These are phyloP conservation scores for Tethea ocularis DNA, from an alignment of 2,888 invertebrate genomes.

Conservation along the genomic window DNA sequence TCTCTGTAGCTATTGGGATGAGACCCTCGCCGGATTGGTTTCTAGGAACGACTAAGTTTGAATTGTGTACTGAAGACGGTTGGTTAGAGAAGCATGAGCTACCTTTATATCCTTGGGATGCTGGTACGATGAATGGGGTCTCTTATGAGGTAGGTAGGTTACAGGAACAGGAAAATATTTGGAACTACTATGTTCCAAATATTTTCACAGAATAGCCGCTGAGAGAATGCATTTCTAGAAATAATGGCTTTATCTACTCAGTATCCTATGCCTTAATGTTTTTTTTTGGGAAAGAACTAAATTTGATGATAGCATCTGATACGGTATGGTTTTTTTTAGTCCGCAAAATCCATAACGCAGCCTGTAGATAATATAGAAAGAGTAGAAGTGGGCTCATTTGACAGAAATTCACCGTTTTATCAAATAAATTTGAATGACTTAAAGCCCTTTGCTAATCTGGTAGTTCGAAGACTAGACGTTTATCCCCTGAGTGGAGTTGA, in stretches of 20 bases:
- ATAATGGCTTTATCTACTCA: too few relatives aligned
- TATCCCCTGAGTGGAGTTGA: slow-evolving; percentile 53
- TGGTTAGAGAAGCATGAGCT: slow-evolving; percentile 58
- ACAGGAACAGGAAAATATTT: too few relatives aligned
- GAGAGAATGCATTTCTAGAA: too few relatives aligned
- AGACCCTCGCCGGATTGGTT: slow-evolving; percentile 79
- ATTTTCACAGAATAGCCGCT: too few relatives aligned
- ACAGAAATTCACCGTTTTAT: slow-evolving; percentile 69
- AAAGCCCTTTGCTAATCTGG: slow-evolving; percentile 62
- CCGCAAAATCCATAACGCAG: slow-evolving; percentile 52
- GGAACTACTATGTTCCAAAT: too few relatives aligned
- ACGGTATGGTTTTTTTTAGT: slow-evolving; percentile 55
- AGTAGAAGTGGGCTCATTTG: slow-evolving; percentile 73
- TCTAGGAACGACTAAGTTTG: slow-evolving; percentile 67
- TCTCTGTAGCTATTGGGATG: slow-evolving; percentile 69
- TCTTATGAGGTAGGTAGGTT: slow-evolving; percentile 64
- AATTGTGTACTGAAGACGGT: slow-evolving; percentile 60
- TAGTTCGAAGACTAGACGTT: slow-evolving; percentile 62
- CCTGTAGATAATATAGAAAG: slow-evolving; percentile 61
- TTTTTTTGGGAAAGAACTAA: too few relatives aligned
- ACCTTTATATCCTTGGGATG: slow-evolving; percentile 74
- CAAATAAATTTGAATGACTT: slow-evolving; percentile 73
- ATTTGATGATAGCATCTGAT: too few relatives aligned
- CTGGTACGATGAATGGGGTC: slow-evolving; percentile 70
- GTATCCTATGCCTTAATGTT: too few relatives aligned